These are phyloP conservation scores for Pteria penguin DNA, from an alignment of 2,888 invertebrate species.

Conservation along the genomic window DNA sequence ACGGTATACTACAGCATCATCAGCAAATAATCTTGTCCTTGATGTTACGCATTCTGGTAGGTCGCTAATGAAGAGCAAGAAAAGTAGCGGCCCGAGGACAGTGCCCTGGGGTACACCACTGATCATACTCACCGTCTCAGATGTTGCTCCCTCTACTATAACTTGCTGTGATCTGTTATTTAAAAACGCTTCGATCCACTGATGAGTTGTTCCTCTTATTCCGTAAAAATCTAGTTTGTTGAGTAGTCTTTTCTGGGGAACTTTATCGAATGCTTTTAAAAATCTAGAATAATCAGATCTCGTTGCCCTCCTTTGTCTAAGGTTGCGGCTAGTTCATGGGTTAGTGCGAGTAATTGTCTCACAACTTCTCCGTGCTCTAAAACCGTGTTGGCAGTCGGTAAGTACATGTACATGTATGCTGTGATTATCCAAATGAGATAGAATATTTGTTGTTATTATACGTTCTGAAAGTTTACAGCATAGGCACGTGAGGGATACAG, in stretches of 20 bases:
- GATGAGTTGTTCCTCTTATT: constrained; percentile 49
- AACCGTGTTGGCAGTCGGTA: constrained; percentile 39
- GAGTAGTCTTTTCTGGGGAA: not conserved
- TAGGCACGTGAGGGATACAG: not conserved
- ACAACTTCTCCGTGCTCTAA: constrained; percentile 21
- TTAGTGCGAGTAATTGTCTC: constrained; percentile 19
- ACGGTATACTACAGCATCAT: no score
- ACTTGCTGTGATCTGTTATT: no score
- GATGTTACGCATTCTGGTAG: no score
- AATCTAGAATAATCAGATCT: constrained; percentile 15
- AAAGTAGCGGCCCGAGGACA: no score
- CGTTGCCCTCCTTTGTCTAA: constrained; percentile 22
- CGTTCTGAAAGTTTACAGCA: not conserved
- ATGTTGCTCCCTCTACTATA: no score
- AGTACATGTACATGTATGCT: no score
- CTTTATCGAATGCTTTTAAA: no score
- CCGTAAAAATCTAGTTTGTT: constrained; percentile 18
- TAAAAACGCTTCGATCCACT: no score
- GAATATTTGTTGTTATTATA: not conserved
- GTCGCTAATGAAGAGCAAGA: no score
- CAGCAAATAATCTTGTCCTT: no score
- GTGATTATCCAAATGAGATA: not conserved
- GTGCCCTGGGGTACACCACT: no score
- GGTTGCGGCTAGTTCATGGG: not conserved
- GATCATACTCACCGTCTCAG: no score